A percentile compares a stretch with the other conserved stretches of the same genome.
phyloP scores from a whole-genome alignment of 2,888 invertebrate species.

The Oscheius onirici region DNA sequence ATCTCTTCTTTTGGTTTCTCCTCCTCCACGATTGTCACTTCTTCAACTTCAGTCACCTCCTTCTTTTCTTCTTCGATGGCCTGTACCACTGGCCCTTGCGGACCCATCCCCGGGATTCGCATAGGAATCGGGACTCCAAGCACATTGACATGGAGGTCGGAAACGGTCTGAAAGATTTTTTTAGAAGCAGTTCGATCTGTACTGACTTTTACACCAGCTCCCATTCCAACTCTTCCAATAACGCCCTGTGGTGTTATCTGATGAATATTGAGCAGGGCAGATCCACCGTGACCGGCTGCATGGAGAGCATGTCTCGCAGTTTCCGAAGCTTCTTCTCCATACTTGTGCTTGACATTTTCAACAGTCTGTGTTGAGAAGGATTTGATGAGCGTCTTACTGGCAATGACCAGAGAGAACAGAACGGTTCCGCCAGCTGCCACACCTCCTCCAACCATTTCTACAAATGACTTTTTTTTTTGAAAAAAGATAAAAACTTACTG shows the following conservation, averaged over 20 bases:
- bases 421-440: constrained; percentile 7
- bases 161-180: background rate
- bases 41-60: too few relatives aligned
- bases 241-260: constrained; percentile 1
- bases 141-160: constrained; percentile 2
- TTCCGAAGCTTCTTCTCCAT: constrained; percentile 9
- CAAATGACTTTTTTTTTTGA: background rate
- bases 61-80: too few relatives aligned
- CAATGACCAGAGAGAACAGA: constrained; percentile 9
- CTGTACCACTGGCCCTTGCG: background rate
- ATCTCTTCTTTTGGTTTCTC: too few relatives aligned
- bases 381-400: constrained; percentile 2
- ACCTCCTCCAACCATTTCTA: constrained; percentile 20
- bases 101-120: background rate
- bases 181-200: too few relatives aligned
- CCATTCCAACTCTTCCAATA: constrained; percentile 1
- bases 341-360: constrained; percentile 4
- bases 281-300: constrained; percentile 17
- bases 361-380: constrained; percentile 8
- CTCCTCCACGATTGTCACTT: too few relatives aligned
- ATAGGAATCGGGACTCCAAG: constrained; percentile 4
- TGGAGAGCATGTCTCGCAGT: background rate
- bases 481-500: background rate
- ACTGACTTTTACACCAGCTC: constrained; percentile 3
- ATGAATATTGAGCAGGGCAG: background rate